These are phyloP conservation scores for cattle (Bos taurus) DNA, from an alignment of 2,113 vertebrate genomes.

Conservation along the genomic window ARS-UCD2.0 NC_037333.1:92350001-92350500, in stretches of 20 bases:
- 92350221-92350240: not conserved
- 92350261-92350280: not conserved
- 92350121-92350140: not conserved
- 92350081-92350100: not conserved
- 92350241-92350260: not conserved
- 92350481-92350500: not conserved
- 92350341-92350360: not conserved
- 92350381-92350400: not conserved
- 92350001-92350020: not conserved
- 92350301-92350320: not conserved
- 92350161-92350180: not conserved
- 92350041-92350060: not conserved
- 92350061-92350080: not conserved
- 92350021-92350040: not conserved
- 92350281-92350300: not conserved
- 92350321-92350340: not conserved
- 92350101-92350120: not conserved
- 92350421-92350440: not conserved
- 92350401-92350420: not conserved
- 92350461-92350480: not conserved
- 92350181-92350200: not conserved
- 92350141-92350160: not conserved
- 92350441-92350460: not conserved
- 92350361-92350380: not conserved
- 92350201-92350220: not conserved